Evolutionary conservation across 2,888 invertebrate species (phyloP).

Genomic region (Melanophora roralis): DNA sequence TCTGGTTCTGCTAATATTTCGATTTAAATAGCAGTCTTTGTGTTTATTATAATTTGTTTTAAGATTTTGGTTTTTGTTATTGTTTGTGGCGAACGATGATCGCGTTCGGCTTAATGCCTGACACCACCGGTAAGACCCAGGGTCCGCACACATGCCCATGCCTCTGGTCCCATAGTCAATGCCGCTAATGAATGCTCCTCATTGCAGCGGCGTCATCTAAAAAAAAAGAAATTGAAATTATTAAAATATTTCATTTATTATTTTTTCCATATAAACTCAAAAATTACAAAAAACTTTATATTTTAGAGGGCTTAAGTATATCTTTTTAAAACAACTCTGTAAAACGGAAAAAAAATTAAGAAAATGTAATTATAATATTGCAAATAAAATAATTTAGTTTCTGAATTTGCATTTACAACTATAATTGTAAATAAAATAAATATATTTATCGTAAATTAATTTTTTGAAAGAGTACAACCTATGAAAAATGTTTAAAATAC

Average conservation of each 20-base stretch:
- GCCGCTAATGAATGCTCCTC: slow-evolving; percentile 88
- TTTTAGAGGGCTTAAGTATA: too few species aligned
- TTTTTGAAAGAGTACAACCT: too few species aligned
- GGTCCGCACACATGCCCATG: slow-evolving; percentile 94
- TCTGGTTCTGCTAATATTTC: slow-evolving; percentile 77
- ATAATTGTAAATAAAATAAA: too few species aligned
- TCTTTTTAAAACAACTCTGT: too few species aligned
- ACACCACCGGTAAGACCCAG: slow-evolving; percentile 83
- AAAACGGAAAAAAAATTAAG: too few species aligned
- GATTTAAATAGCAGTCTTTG: slow-evolving; percentile 73
- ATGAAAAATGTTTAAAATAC: too few species aligned
- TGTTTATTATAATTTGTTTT: slow-evolving; percentile 53
- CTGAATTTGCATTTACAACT: too few species aligned
- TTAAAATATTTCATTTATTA: not conserved
- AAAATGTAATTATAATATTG: too few species aligned
- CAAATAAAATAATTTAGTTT: too few species aligned
- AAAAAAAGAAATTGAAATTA: slow-evolving; percentile 64
- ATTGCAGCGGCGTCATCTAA: slow-evolving; percentile 82
- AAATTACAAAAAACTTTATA: too few species aligned
- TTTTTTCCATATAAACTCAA: too few species aligned
- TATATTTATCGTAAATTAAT: too few species aligned
- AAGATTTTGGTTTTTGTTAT: slow-evolving; percentile 60
- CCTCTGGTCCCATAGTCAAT: slow-evolving; percentile 91
- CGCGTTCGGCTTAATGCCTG: slow-evolving; percentile 81
- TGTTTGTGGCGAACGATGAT: slow-evolving; percentile 77